A percentile compares a stretch with the other conserved stretches of the same genome.
phyloP scores from a whole-genome alignment of 2,888 invertebrate genomes.

The Leucophora obtusa region DNA sequence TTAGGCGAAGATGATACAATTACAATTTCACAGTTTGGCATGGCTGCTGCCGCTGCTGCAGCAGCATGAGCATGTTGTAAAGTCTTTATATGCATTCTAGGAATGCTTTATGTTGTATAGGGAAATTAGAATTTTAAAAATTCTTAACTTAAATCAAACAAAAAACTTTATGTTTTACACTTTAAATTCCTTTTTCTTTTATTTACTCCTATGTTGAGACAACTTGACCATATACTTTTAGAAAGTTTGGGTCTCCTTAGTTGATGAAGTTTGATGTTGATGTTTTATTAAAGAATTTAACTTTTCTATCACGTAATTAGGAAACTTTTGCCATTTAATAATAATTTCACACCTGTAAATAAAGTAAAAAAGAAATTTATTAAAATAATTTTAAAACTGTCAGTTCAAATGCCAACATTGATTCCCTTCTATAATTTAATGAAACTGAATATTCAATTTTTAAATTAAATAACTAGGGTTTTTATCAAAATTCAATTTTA shows the following conservation, averaged over 20 bases:
- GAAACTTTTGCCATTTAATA: slow-evolving; percentile 40
- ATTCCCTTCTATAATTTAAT: too few species aligned
- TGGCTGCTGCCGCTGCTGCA: slow-evolving; percentile 70
- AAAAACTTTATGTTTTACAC: slow-evolving; percentile 14
- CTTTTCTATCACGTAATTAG: slow-evolving; percentile 41
- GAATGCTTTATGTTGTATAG: slow-evolving; percentile 47
- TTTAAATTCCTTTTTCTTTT: background rate
- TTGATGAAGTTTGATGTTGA: slow-evolving; percentile 14
- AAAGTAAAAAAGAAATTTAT: slow-evolving; percentile 18
- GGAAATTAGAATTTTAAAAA: slow-evolving; percentile 38
- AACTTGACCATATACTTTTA: slow-evolving; percentile 35
- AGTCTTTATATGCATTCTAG: slow-evolving; percentile 74
- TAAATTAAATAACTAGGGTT: too few species aligned
- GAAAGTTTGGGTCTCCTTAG: slow-evolving; percentile 27
- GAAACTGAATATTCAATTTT: too few species aligned
- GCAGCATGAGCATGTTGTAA: slow-evolving; percentile 76
- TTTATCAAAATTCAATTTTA: too few species aligned
- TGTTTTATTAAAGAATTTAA: slow-evolving; percentile 28
- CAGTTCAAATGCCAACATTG: too few species aligned
- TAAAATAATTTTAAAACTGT: background rate
- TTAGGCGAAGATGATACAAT: slow-evolving; percentile 76
- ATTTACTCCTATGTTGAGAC: background rate
- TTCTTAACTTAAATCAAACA: slow-evolving; percentile 17
- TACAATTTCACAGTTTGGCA: slow-evolving; percentile 78
- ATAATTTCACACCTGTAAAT: slow-evolving; percentile 33